Conservation (phyloP, 2,888 invertebrate genomes). For the Ichneumoninae sp. region DNA sequence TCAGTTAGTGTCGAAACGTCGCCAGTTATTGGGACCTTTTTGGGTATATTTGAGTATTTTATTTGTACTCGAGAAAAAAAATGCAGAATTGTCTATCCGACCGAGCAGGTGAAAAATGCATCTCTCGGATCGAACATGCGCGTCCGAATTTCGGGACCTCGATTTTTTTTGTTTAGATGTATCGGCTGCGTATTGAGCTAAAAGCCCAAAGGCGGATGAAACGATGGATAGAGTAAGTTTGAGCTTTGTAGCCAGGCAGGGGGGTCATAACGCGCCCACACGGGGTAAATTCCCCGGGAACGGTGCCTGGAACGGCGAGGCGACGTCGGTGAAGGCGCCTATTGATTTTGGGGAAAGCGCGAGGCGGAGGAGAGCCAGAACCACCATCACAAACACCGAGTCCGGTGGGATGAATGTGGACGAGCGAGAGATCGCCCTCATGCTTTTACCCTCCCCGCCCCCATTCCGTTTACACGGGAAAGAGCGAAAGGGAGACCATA, state of each 20-base stretch:
- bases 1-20: too few relatives aligned
- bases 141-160: neutral
- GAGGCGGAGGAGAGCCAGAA: conserved; percentile 58
- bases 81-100: too few relatives aligned
- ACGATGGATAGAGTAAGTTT: neutral
- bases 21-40: too few relatives aligned
- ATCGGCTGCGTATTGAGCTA: neutral
- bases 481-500: neutral
- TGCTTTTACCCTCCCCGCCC: neutral
- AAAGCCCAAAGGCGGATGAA: neutral
- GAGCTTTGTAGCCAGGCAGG: neutral
- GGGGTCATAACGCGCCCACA: conserved; percentile 25
- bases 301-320: conserved; percentile 65
- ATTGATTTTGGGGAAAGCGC: conserved; percentile 76
- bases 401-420: conserved; percentile 37
- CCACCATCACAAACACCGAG: conserved; percentile 50
- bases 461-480: neutral
- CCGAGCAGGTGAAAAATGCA: too few relatives aligned
- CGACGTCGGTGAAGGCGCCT: conserved; percentile 64
- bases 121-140: neutral
- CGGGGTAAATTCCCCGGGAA: conserved; percentile 64
- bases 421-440: conserved; percentile 27
- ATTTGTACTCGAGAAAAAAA: too few relatives aligned
- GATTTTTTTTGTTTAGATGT: neutral
- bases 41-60: too few relatives aligned